phyloP scores from a whole-genome alignment of 2,888 invertebrate species.

The Horisme vitalbata region DNA sequence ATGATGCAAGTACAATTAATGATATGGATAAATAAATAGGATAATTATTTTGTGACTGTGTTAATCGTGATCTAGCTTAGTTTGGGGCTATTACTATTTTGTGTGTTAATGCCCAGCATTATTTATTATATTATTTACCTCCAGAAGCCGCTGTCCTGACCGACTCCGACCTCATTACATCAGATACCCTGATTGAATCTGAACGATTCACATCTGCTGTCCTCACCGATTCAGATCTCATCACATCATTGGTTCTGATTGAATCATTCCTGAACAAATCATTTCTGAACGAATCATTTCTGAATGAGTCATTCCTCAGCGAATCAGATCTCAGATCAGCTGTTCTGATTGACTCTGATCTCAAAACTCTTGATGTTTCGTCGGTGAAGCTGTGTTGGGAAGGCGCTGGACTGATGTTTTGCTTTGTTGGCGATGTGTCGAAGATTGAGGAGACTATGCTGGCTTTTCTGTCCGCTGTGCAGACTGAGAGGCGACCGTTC shows the following conservation, averaged over 20 bases:
- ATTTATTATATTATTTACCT: constrained; percentile 26
- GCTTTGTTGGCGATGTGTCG: constrained; percentile 72
- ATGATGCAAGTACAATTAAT: too few species aligned
- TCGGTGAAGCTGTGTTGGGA: constrained; percentile 71
- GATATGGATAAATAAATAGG: too few species aligned
- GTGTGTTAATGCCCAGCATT: neutral
- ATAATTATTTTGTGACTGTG: too few species aligned
- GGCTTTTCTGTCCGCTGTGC: constrained; percentile 72
- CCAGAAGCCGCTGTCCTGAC: constrained; percentile 35
- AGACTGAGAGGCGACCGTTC: constrained; percentile 73
- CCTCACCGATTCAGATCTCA: constrained; percentile 32
- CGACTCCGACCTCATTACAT: constrained; percentile 32
- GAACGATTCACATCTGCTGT: constrained; percentile 22
- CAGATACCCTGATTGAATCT: constrained; percentile 23
- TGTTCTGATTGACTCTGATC: constrained; percentile 13
- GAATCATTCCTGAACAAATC: constrained; percentile 56
- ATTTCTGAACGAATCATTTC: too few species aligned
- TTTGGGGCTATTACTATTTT: too few species aligned
- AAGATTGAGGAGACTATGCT: constrained; percentile 74
- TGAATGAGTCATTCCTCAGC: neutral
- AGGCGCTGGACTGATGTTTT: constrained; percentile 70
- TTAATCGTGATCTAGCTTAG: too few species aligned
- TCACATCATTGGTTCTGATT: constrained; percentile 45
- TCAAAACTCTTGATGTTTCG: constrained; percentile 41
- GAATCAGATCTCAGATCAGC: neutral